These are phyloP conservation scores for Tolmerus cingulatus DNA, from an alignment of 2,888 invertebrate species.

Conservation along the genomic window DNA sequence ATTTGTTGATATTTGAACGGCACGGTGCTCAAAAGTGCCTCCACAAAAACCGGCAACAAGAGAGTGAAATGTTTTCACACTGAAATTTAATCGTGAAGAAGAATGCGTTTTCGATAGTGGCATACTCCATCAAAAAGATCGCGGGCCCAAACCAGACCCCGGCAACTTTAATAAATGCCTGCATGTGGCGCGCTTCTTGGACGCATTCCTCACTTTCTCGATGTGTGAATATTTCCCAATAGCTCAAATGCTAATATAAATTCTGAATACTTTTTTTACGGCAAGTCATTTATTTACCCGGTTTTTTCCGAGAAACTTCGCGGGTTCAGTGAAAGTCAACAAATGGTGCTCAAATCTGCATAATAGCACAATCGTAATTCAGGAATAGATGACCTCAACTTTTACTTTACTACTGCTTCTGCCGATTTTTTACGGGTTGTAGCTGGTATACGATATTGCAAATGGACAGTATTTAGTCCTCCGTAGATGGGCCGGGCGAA, in stretches of 20 bases:
- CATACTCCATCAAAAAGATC: background rate
- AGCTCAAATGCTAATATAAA: background rate
- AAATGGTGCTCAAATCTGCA: slow-evolving; percentile 14
- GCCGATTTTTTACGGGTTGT: background rate
- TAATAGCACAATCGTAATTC: slow-evolving; percentile 12
- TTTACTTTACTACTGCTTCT: slow-evolving; percentile 5
- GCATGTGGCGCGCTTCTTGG: background rate
- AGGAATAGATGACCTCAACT: slow-evolving; percentile 22
- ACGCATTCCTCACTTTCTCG: slow-evolving; percentile 16
- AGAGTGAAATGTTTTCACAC: background rate
- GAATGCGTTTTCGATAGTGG: background rate
- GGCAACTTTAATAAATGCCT: background rate
- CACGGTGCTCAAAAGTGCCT: background rate
- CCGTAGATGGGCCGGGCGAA: background rate
- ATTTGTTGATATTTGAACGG: background rate
- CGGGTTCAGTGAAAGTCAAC: slow-evolving; percentile 23
- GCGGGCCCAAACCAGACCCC: background rate
- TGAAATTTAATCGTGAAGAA: background rate
- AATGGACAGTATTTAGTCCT: background rate
- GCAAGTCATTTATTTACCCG: background rate
- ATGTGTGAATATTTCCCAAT: slow-evolving; percentile 9
- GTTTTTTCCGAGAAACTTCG: background rate
- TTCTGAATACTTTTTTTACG: background rate
- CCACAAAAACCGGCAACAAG: background rate
- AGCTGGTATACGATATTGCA: background rate